These are phyloP conservation scores for Lithophane semibrunnea DNA, from an alignment of 2,888 invertebrate genomes.

Conservation along the genomic window DNA sequence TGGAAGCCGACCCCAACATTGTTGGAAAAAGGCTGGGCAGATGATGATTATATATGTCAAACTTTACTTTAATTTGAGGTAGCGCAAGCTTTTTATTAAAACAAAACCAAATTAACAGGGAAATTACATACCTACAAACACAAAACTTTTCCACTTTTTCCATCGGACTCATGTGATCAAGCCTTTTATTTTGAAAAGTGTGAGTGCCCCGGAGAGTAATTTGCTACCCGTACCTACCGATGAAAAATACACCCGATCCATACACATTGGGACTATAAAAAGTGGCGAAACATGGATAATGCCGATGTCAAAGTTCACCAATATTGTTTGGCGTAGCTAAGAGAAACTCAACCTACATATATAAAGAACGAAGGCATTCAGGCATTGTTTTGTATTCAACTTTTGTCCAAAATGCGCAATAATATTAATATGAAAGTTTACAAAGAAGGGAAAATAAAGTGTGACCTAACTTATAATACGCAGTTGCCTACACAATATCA, in stretches of 20 bases:
- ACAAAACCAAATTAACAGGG: conserved; percentile 11
- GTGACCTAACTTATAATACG: conserved; percentile 17
- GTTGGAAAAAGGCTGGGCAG: too few species aligned
- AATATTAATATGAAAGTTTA: neutral
- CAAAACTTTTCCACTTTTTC: conserved; percentile 41
- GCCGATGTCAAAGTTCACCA: conserved; percentile 67
- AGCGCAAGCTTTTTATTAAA: conserved; percentile 2
- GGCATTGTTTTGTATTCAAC: conserved; percentile 14
- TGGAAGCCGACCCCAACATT: too few species aligned
- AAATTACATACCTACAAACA: conserved; percentile 20
- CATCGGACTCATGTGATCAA: conserved; percentile 48
- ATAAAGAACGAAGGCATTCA: neutral
- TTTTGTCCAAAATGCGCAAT: conserved; percentile 6
- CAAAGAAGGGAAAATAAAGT: conserved; percentile 19
- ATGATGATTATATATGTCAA: neutral
- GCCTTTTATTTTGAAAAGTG: conserved; percentile 56
- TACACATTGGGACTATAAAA: conserved; percentile 63
- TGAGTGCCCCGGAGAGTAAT: conserved; percentile 60
- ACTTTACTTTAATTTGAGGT: neutral
- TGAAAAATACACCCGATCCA: conserved; percentile 68
- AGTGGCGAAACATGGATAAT: conserved; percentile 56
- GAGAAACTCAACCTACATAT: conserved; percentile 1
- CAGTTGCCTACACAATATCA: conserved; percentile 12
- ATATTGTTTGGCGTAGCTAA: conserved; percentile 41
- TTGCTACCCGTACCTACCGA: conserved; percentile 67